Conservation (phyloP, 2,113 vertebrate species). For the Hydropotes inermis region DNA sequence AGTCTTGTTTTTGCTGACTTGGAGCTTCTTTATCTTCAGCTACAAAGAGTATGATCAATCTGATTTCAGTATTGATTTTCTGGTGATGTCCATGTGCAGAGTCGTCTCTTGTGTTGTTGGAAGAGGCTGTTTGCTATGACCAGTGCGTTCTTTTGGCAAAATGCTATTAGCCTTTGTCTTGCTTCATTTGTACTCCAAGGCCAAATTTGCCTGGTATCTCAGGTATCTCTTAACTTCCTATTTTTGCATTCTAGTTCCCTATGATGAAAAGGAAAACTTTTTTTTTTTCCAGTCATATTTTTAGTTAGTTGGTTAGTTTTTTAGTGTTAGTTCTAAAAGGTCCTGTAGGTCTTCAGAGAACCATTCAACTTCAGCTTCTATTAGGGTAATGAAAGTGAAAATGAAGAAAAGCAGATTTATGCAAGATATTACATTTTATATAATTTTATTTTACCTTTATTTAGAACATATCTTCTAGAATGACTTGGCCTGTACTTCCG, state of each 20-base stretch:
- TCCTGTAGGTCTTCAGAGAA: background rate
- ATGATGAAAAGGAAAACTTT: background rate
- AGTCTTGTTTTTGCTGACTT: background rate
- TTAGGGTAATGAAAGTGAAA: background rate
- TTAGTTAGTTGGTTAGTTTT: background rate
- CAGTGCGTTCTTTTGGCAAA: background rate
- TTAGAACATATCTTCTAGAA: background rate
- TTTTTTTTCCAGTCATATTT: background rate
- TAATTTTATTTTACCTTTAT: background rate
- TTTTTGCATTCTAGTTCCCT: background rate
- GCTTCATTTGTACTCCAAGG: background rate
- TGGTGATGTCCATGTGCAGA: background rate
- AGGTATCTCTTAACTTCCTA: background rate
- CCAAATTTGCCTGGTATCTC: background rate
- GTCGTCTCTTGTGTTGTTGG: background rate
- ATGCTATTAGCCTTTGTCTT: background rate
- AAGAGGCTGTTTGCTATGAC: background rate
- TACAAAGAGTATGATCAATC: background rate
- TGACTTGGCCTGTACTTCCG: background rate
- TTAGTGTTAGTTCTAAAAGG: background rate
- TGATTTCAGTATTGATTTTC: background rate
- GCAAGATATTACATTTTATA: background rate
- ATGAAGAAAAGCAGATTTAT: background rate
- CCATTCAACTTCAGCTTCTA: background rate
- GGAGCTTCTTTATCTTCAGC: background rate